Evolutionary conservation across 2,797 vertebrate genomes (phyloP).

Genomic region (Staurois parvus): DNA sequence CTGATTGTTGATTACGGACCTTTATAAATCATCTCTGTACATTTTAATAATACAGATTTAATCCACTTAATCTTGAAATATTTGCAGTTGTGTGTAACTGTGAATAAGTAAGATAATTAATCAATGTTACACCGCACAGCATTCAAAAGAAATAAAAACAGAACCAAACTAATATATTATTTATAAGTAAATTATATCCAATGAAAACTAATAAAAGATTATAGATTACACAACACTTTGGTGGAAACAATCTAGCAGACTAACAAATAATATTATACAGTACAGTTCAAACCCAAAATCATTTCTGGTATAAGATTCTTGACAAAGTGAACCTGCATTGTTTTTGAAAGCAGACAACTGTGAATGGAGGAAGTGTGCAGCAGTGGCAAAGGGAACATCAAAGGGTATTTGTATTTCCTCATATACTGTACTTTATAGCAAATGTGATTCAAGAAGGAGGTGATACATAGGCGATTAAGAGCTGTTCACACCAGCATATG

Average conservation of each 20-base stretch:
- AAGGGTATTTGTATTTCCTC: too few relatives aligned
- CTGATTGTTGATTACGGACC: constrained; percentile 31
- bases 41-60: constrained; percentile 34
- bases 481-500: too few relatives aligned
- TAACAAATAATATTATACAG: background rate
- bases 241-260: background rate
- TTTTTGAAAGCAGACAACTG: too few relatives aligned
- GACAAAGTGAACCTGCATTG: background rate
- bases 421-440: too few relatives aligned
- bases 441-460: too few relatives aligned
- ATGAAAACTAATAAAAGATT: background rate
- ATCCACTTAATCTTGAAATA: constrained; percentile 49
- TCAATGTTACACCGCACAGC: constrained; percentile 19
- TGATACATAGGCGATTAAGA: too few relatives aligned
- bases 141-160: constrained; percentile 8
- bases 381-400: too few relatives aligned
- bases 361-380: too few relatives aligned
- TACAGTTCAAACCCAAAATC: background rate
- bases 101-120: constrained; percentile 19
- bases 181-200: constrained; percentile 7
- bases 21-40: constrained; percentile 35
- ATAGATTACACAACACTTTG: background rate
- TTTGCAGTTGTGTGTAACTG: constrained; percentile 29
- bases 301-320: background rate
- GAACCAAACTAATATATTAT: constrained; percentile 28